Base-by-base conservation (phyloP, 2,888 invertebrate species). In the Antheraea yamamai region DNA sequence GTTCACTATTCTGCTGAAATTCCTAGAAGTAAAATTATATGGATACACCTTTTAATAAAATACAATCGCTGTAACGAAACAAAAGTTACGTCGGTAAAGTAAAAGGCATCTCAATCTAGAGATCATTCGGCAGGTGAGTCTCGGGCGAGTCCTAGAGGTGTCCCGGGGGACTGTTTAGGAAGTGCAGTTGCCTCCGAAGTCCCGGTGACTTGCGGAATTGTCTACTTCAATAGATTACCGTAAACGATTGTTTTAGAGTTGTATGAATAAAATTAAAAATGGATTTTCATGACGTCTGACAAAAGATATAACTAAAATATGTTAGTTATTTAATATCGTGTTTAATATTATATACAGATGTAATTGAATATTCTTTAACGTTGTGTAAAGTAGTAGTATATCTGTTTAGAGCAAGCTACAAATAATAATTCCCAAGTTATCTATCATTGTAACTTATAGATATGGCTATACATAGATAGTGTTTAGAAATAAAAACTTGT, bases 111-210 rank as follows among this genome's bases (percentile, higher is more conserved):
- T 85, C 82, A 84, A 86, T 86, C 84, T 81, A 78, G 78, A 81
- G 83, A 80, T 80, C 82, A 85, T 90, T 91, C 85, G 88, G 90
- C 92, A 93, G 94, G 93, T 92, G 91, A 89, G 86, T 81, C 83
- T 83, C 87, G 74, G 74, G 73, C 30, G 64, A 66, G 64, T 30
- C 30, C 23, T 30, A n/a, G 83, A 79, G 78, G 75, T 58, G 75
- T 84, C 92, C 84, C 92, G 2, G 30, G 89, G 89, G 93, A 89
- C 80, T 85, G 81, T 82, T 90, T 88, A 80, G 80, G 81, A 81
- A 84, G 81, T 79, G 74, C 77, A 80, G 82, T 79, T 84, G 84
- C 87, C 83, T 83, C 83, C 77, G 82, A 81, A 79, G 83, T 79
- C 77, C 76, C 83, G 76, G 82, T 93, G 92, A 93, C 92, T 92